Base-by-base conservation (phyloP, 2,888 invertebrate genomes). In the Oasisia sp. region DNA sequence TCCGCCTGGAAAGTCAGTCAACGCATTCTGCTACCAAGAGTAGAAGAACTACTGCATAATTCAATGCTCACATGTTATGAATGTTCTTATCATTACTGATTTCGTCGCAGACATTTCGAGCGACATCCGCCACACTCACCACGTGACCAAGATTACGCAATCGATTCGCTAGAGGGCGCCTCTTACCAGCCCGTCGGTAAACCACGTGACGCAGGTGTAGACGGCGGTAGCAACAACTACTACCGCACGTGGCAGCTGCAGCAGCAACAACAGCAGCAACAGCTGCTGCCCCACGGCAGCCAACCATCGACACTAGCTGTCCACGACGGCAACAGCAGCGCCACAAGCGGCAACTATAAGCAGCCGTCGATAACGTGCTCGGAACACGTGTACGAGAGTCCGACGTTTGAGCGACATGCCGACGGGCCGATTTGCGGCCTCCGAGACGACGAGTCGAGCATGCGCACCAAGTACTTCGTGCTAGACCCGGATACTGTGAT, bases 211-310 rank as follows among this genome's bases (percentile, higher is more conserved):
- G 74, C 74, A 27, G 74, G 74, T 74, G 74, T 27, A 74, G 74
- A 74, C 74, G 27, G 74, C 74, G 74, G 74, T 27, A 74, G 74
- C 90, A 90, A 90, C 90, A 44, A 90, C 90, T 90, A 90, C 27
- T 90, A 90, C 90, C 32, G 44, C 14, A 90, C 90, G 32, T 90
- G 90, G 90, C 90, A 90, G 32, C 90, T 90, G 27, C 90, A 74
- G 74, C 74, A 74, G 74, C 74, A 89, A 11, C 89, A 89, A 19
- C 32, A 90, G 32, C 90, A 90, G 44, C 90, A 38, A 90, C 32
- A 90, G 32, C 32, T 38, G 90, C 90, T 90, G 32, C 90, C n/a
- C 5, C 38, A 14, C 32, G 14, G 14, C 90, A 14, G 44, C 14
- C 74, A 74, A 74, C 19, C 74, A 1, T 19, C 74, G 27, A 27